Evolutionary conservation across 2,797 vertebrate genomes (phyloP).

Genomic region (Gila robusta): DNA sequence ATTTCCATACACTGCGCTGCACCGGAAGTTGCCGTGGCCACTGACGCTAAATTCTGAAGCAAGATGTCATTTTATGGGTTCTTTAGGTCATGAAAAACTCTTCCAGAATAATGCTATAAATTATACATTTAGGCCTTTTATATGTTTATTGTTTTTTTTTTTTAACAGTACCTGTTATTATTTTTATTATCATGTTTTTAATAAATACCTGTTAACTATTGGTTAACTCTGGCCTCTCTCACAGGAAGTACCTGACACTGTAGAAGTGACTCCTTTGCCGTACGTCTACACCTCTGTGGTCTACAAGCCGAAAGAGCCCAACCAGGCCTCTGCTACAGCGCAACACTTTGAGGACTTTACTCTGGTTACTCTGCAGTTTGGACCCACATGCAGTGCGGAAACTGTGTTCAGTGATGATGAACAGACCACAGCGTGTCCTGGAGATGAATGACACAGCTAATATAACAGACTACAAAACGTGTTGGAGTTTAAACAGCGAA

Average conservation of each 20-base stretch:
- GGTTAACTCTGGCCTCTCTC: not conserved
- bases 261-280: slow-evolving; percentile 5
- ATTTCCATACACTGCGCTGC: not conserved
- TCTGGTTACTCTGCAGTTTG: slow-evolving; percentile 53
- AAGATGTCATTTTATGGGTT: not conserved
- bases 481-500: too few relatives aligned
- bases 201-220: not conserved
- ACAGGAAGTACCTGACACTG: slow-evolving; percentile 22
- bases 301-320: slow-evolving; percentile 16
- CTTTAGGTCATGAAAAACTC: not conserved
- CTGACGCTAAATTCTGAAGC: too few relatives aligned
- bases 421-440: not conserved
- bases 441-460: not conserved
- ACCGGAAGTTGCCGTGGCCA: not conserved
- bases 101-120: not conserved
- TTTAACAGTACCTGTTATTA: not conserved
- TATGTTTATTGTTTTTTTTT: not conserved
- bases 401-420: not conserved
- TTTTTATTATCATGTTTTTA: not conserved
- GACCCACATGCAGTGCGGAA: too few relatives aligned
- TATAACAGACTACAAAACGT: not conserved
- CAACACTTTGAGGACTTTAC: slow-evolving; percentile 25
- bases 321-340: not conserved
- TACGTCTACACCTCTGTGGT: slow-evolving; percentile 52
- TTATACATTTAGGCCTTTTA: not conserved